Percentiles rank a stretch among this genome's conserved stretches.
These are phyloP conservation scores for Ceuthmochares aereus DNA, from an alignment of 2,113 vertebrate species.

Conservation along the genomic window DNA sequence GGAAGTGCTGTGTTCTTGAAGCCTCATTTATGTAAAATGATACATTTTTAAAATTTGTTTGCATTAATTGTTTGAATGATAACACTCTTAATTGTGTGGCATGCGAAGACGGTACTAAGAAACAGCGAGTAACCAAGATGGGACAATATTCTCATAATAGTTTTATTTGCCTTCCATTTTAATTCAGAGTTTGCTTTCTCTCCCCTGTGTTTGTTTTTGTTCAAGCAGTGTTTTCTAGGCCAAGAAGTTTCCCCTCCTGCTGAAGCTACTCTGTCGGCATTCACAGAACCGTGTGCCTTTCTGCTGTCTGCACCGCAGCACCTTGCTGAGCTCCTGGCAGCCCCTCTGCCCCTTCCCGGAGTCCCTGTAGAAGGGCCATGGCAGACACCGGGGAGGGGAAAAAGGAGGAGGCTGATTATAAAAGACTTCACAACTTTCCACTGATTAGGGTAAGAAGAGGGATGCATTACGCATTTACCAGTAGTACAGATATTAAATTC, in stretches of 20 bases:
- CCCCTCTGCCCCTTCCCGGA: background rate
- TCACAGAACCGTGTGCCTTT: background rate
- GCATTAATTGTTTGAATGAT: background rate
- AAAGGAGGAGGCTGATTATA: slow-evolving; percentile 95
- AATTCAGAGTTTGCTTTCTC: background rate
- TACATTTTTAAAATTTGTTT: background rate
- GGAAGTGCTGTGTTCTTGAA: background rate
- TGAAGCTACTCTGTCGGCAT: slow-evolving; percentile 19
- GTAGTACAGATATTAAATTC: background rate
- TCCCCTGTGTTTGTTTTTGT: background rate
- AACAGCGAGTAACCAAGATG: background rate
- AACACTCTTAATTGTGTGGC: background rate
- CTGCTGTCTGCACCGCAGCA: background rate
- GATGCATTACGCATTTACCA: background rate
- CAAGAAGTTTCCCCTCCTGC: background rate
- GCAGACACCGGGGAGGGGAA: slow-evolving; percentile 89
- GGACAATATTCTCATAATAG: rapidly evolving
- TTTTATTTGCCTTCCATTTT: background rate
- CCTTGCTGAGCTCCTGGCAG: background rate
- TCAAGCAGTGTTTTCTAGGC: slow-evolving; percentile 21
- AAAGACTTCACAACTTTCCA: slow-evolving; percentile 92
- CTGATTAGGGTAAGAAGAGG: slow-evolving; percentile 88
- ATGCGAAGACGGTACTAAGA: background rate
- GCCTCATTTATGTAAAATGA: background rate
- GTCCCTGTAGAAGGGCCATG: slow-evolving; percentile 79